phyloP scores from a whole-genome alignment of 2,888 invertebrate genomes.

The Lymantria monacha region DNA sequence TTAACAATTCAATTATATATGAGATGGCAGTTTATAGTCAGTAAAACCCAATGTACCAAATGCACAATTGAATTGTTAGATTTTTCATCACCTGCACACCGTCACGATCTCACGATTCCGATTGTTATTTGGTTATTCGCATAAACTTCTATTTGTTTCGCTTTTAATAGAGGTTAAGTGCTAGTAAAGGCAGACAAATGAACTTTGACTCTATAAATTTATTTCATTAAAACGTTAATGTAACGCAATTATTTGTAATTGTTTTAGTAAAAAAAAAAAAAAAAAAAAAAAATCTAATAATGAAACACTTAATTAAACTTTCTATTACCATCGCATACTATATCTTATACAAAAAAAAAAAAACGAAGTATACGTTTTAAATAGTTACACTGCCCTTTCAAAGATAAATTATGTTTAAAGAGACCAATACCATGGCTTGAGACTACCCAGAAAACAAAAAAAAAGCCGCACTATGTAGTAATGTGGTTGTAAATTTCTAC shows the following conservation, averaged over 20 bases:
- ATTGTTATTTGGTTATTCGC: constrained; percentile 43
- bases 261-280: not conserved
- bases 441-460: too few relatives aligned
- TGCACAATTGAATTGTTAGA: constrained; percentile 50
- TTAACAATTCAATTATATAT: constrained; percentile 37
- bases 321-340: too few relatives aligned
- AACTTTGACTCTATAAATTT: constrained; percentile 27
- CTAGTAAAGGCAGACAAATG: constrained; percentile 32
- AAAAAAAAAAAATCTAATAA: too few relatives aligned
- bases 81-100: constrained; percentile 55
- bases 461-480: too few relatives aligned
- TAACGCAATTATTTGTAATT: not conserved
- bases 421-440: too few relatives aligned
- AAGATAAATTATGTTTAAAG: too few relatives aligned
- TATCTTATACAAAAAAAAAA: too few relatives aligned
- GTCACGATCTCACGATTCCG: constrained; percentile 50
- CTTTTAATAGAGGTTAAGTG: constrained; percentile 46
- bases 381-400: too few relatives aligned
- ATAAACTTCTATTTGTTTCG: constrained; percentile 35
- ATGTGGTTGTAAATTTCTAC: too few relatives aligned
- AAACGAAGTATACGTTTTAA: too few relatives aligned
- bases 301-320: too few relatives aligned
- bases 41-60: constrained; percentile 34
- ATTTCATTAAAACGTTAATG: constrained; percentile 10
- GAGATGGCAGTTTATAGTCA: constrained; percentile 30